Base-by-base conservation (phyloP, 2,113 vertebrate genomes). In the Nibea albiflora region DNA sequence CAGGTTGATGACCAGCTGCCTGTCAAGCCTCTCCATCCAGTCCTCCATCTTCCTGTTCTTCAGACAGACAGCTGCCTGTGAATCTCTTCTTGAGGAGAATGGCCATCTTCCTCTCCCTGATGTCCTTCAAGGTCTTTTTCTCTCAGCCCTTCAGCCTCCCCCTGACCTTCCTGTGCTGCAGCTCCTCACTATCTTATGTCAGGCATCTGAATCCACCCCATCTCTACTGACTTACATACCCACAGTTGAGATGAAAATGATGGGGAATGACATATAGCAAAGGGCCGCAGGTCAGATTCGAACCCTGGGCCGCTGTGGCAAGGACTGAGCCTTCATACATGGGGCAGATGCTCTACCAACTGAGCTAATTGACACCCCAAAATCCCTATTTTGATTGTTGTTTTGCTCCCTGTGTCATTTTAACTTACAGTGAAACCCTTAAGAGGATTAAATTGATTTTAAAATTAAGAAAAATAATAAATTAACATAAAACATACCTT, bases 41-140 rank as follows among this genome's bases (percentile, higher is more conserved):
- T 16, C 17, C 22, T 84, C 60, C 20, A 19, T 56, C 67, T 35
- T 26, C 22, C 52, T 28, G 39, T 26, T 67, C 56, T 56, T 72
- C 46, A 49, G 0, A 49, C 50, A 44, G 47, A 6, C 0, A 78
- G 53, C 58, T 64, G 58, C 56, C 22, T 50, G 15, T 56, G 76
- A 58, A 39, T 49, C 47, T 71, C 54, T 47, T 73, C 80, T 71
- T 62, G 8, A 80, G 31, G 8, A 80, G 31, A 80, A 49, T 1
- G 53, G 61, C 69, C 63, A 52, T 72, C 66, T 74, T 17, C 58
- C 64, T 57, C 24, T 64, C 54, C 44, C n/a, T 24, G 39, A 50
- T 42, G 26, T 28, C 58, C 49, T 69, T 52, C 28, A 62, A 46
- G 47, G 47, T 67, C 64, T 75, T 53, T 3, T 54, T 49, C 35